Base-by-base conservation (phyloP, 2,797 vertebrate species). In the Petrocephalus sullivani region DNA sequence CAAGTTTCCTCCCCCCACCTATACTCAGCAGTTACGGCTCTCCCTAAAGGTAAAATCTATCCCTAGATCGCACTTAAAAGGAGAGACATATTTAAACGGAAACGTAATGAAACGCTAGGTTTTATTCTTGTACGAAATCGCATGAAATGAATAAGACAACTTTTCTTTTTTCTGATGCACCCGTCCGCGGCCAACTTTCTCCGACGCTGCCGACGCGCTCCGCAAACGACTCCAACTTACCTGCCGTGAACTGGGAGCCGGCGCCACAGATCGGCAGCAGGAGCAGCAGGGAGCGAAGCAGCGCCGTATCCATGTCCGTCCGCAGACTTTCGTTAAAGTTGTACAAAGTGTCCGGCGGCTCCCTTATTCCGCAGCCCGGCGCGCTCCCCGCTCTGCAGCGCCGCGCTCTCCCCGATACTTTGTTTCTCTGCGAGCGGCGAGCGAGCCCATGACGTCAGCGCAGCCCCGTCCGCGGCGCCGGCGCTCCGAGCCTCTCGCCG, bases 301-400 rank as follows among this genome's bases (percentile, higher is more conserved):
- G 33, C 81, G 89, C 53, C 85, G 57, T 87, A 86, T 91, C 90
- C 92, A 93, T 93, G 83, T 87, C 90, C 54, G 56, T 88, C 88
- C 56, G 21, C 54, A 28, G 85, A 90, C 84, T 91, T 90, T 78
- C 12, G 53, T 67, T 53, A 89, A 92, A 92, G 89, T 90, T 91
- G 56, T 75, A 84, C 87, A 90, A 91, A 86, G 88, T 89, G 90
- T 88, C 87, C 41, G 37, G 67, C 85, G 28, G 88, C 89, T 90
- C 87, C 57, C 60, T 90, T 92, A 92, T 90, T 92, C 92, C 87
- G 87, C 61, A 81, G 89, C 78, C 90, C 89, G 90, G 75, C 64
- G 89, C 90, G 75, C 91, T 89, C 92, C 92, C 91, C 92, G 87
- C 91, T 92, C 90, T 78, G 88, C 90, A 78, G 88, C 57, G 54